Percentiles rank a stretch among this genome's conserved stretches.
Conservation (phyloP, 1,140 invertebrate genomes). For the Drepana arcuata region DNA sequence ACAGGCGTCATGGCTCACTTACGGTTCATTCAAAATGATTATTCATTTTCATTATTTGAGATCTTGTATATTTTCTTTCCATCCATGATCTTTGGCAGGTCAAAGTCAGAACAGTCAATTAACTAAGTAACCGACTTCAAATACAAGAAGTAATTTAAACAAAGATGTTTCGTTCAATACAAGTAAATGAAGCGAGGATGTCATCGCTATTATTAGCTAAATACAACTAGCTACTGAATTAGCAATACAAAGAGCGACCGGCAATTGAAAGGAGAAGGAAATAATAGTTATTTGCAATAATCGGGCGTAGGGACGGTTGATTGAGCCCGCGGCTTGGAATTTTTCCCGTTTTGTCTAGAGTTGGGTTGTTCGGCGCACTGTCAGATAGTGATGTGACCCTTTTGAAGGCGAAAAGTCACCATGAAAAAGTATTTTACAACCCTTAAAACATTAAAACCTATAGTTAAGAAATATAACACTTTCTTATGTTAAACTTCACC, state of each 20-base stretch:
- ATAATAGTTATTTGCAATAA: slow-evolving; percentile 72
- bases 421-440: too few relatives aligned
- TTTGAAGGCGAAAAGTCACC: not conserved
- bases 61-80: too few relatives aligned
- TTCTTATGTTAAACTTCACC: too few relatives aligned
- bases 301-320: slow-evolving; percentile 65
- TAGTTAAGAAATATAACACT: too few relatives aligned
- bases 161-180: slow-evolving; percentile 2
- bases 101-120: too few relatives aligned
- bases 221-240: slow-evolving; percentile 56
- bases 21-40: too few relatives aligned
- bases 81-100: too few relatives aligned
- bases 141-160: not conserved
- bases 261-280: slow-evolving; percentile 56
- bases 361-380: not conserved
- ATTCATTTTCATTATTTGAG: too few relatives aligned
- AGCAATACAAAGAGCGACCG: slow-evolving; percentile 65
- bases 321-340: slow-evolving; percentile 53
- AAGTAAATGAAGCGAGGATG: slow-evolving; percentile 5
- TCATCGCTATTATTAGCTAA: slow-evolving; percentile 11
- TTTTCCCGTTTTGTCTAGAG: slow-evolving; percentile 19
- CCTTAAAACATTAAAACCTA: too few relatives aligned
- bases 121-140: not conserved
- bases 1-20: not conserved
- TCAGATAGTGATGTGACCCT: slow-evolving; percentile 2